Base-by-base conservation (phyloP, 2,113 vertebrate genomes). In the Pluvianellus socialis region DNA sequence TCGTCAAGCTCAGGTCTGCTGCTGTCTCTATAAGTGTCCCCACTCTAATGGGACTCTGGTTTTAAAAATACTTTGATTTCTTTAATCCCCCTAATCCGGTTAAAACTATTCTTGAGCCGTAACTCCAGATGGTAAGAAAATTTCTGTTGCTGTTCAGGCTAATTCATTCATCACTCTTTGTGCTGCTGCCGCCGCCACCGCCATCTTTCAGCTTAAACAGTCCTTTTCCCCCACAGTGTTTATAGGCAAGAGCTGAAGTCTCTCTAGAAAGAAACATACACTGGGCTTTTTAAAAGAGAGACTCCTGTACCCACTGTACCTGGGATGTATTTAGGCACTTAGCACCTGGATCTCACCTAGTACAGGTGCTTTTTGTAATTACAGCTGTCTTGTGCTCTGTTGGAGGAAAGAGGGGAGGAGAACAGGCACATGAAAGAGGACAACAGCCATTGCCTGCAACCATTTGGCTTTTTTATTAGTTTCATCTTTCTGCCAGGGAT, bases 171-270 rank as follows among this genome's bases (percentile, higher is more conserved):
- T 24, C 50, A 75, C 26, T 86, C 9, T 79, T 86, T 58, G 27
- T 88, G 49, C 16, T 0, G 1, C 53, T 5, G 53, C 7, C 8
- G 12, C 16, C 0, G 1, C 53, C 6, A 53, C 7, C 9, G 12
- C 30, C 24, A 13, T 28, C 18, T 80, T 61, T 66, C 0, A 1
- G 8, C 10, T 70, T 49, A 58, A 77, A 49, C 6, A 52, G 19
- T 38, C 12, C 22, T 42, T 90, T 90, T 6, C 4, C 20, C 23
- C 21, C 23, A 35, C 0, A 0, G 3, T 28, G 7, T 90, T 82
- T 65, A 17, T 2, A 79, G 7, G 32, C 14, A 53, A 79, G 18
- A 68, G 14, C 7, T 27, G 28, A 18, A 68, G 16, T 33, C 40
- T 33, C 20, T 47, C 47, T 27, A 32, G 16, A 72, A 16, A 66